Conservation (phyloP, 1,140 invertebrate species). For the Cheumatopsyche charites region DNA sequence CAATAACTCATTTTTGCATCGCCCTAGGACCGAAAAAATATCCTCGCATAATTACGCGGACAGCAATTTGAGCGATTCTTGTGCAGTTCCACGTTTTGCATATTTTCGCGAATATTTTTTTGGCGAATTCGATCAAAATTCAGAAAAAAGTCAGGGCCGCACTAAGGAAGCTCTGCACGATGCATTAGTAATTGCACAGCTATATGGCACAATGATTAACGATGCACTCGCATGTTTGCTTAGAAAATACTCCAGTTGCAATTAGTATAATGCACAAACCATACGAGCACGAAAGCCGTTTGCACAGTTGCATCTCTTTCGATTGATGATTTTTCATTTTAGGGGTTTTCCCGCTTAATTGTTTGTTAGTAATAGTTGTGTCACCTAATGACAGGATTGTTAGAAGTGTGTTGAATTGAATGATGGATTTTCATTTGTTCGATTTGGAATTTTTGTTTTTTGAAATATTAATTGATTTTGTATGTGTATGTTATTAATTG, state of each 20-base stretch:
- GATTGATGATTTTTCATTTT: not conserved
- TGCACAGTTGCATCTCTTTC: not conserved
- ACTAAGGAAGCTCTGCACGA: too few relatives aligned
- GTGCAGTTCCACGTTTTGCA: not conserved
- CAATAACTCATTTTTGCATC: slow-evolving; percentile 23
- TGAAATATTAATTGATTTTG: too few relatives aligned
- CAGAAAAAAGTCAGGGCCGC: not conserved
- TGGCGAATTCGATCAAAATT: too few relatives aligned
- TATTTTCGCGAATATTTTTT: too few relatives aligned
- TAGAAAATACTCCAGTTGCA: slow-evolving; percentile 34
- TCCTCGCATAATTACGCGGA: slow-evolving; percentile 6
- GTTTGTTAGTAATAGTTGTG: too few relatives aligned
- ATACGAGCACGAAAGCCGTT: not conserved
- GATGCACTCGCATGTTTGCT: slow-evolving; percentile 37
- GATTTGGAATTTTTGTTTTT: too few relatives aligned
- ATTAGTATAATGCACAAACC: slow-evolving; percentile 40
- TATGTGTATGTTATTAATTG: too few relatives aligned
- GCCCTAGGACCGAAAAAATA: not conserved
- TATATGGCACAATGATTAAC: slow-evolving; percentile 39
- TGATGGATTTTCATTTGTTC: too few relatives aligned
- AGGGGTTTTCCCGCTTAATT: too few relatives aligned
- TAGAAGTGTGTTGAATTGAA: too few relatives aligned
- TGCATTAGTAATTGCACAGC: slow-evolving; percentile 36
- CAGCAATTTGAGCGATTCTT: slow-evolving; percentile 10
- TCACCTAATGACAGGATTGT: too few relatives aligned